Base-by-base conservation (phyloP, 2,797 vertebrate genomes). In the Botia almorhae region DNA sequence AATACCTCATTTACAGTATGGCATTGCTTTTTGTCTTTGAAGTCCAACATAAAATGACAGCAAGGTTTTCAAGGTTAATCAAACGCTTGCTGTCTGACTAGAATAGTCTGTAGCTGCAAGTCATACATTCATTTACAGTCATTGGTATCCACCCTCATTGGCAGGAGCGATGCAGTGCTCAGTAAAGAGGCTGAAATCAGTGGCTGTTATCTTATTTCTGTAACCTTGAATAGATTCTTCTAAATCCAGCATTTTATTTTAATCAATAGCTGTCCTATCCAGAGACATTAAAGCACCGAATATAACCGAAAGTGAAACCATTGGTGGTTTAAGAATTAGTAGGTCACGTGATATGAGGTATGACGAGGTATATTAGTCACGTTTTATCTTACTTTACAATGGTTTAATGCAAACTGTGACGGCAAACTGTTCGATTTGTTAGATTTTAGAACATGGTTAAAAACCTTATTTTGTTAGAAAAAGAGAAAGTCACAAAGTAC, bases 291-390 rank as follows among this genome's bases (percentile, higher is more conserved):
- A 6, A 29, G 19, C 1, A 5, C 0, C n/a, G 58, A 70, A 21
- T 13, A 36, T 55, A 79, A 79, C 19, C 53, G 19, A 79, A 72
- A 70, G 23, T 63, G 56, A 70, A 71, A 79, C 46, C 16, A 63
- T 78, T 63, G 63, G 21, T 51, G 6, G 46, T n/a, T 36, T 39
- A 21, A 12, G 12, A 33, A 21, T 72, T 14, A 64, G 14, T 0
- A n/a, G 63, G 21, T 69, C 5, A 64, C 21, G 17, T 1, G 16
- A 56, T n/a, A n/a, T n/a, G n/a, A n/a, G n/a, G n/a, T n/a, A 14
- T n/a, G 17, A 58, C 14, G 0, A n/a, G 3, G 14, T 0, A 17
- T 13, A 1, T 29, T 26, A 33, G 14, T 63, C 14, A 33, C 5
- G 4, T 3, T 53, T 39, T 8, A 43, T 39, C n/a, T 51, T 60